Evolutionary conservation across 2,797 vertebrate species (phyloP).

Genomic region (Pempheris klunzingeri): DNA sequence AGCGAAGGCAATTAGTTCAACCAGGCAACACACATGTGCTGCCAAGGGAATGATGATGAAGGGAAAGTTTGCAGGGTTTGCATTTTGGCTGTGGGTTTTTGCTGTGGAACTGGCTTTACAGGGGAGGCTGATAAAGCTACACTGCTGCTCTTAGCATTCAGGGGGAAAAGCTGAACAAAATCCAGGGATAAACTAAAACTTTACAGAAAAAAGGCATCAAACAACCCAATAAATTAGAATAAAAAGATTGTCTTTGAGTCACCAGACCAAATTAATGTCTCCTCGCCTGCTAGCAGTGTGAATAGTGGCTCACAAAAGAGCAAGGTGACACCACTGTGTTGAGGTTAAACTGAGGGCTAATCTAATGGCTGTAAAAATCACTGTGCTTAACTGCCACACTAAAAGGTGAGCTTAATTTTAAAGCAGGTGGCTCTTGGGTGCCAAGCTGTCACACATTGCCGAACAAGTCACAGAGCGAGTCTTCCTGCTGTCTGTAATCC

Average conservation of each 20-base stretch:
- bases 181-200: neutral
- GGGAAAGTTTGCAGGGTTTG: slow-evolving; percentile 53
- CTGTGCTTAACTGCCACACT: slow-evolving; percentile 57
- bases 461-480: slow-evolving; percentile 16
- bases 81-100: slow-evolving; percentile 44
- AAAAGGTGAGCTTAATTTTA: slow-evolving; percentile 58
- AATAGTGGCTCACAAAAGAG: slow-evolving; percentile 46
- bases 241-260: slow-evolving; percentile 12
- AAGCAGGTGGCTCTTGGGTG: slow-evolving; percentile 46
- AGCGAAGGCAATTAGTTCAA: slow-evolving; percentile 75
- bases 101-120: slow-evolving; percentile 3
- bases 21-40: slow-evolving; percentile 49
- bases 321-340: neutral
- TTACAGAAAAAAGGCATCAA: neutral
- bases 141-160: neutral
- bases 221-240: slow-evolving; percentile 7
- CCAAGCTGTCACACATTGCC: slow-evolving; percentile 37
- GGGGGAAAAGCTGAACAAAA: neutral
- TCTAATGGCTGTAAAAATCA: slow-evolving; percentile 55
- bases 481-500: slow-evolving; percentile 36
- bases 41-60: slow-evolving; percentile 54
- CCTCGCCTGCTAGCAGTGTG: neutral
- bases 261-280: slow-evolving; percentile 30
- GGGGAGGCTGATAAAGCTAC: slow-evolving; percentile 12
- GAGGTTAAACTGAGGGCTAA: slow-evolving; percentile 60